These are phyloP conservation scores for Sebastolobus altivelis DNA, from an alignment of 2,797 vertebrate genomes.

Conservation along the genomic window DNA sequence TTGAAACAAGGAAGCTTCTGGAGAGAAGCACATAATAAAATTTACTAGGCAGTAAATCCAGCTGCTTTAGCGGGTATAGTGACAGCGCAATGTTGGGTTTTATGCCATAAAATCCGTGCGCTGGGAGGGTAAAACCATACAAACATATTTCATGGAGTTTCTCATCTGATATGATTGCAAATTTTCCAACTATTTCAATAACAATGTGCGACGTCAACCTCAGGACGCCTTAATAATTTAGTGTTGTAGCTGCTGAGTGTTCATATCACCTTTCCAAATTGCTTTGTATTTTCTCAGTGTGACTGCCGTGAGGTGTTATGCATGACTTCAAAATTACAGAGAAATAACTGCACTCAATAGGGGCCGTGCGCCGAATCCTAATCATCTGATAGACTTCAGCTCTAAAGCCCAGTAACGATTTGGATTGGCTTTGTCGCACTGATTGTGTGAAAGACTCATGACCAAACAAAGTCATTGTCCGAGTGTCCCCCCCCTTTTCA, in stretches of 20 bases:
- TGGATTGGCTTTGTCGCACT: conserved; percentile 53
- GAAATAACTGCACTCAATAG: conserved; percentile 30
- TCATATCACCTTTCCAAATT: conserved; percentile 54
- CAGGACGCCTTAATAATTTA: conserved; percentile 55
- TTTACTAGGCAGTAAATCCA: conserved; percentile 70
- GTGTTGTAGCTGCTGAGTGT: conserved; percentile 22
- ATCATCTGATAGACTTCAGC: conserved; percentile 42
- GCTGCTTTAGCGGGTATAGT: conserved; percentile 49
- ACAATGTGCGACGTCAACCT: conserved; percentile 47
- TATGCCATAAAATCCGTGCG: conserved; percentile 43
- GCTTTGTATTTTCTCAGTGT: conserved; percentile 49
- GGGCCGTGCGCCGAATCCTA: conserved; percentile 39
- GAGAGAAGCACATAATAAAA: conserved; percentile 55
- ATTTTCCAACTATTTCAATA: conserved; percentile 44
- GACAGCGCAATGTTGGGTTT: conserved; percentile 61
- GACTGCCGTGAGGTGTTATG: conserved; percentile 42
- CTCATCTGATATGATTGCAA: conserved; percentile 43
- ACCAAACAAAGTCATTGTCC: conserved; percentile 63
- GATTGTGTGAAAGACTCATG: conserved; percentile 49
- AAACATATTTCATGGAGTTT: conserved; percentile 49
- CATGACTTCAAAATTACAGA: conserved; percentile 59
- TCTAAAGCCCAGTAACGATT: conserved; percentile 49
- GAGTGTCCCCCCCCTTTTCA: conserved; percentile 49
- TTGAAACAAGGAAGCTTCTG: conserved; percentile 70
- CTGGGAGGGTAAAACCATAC: conserved; percentile 30